Percentiles rank a stretch among this genome's conserved stretches.
Evolutionary conservation across 2,888 invertebrate genomes (phyloP).

Genomic region (Lasioglossum oenotherae): DNA sequence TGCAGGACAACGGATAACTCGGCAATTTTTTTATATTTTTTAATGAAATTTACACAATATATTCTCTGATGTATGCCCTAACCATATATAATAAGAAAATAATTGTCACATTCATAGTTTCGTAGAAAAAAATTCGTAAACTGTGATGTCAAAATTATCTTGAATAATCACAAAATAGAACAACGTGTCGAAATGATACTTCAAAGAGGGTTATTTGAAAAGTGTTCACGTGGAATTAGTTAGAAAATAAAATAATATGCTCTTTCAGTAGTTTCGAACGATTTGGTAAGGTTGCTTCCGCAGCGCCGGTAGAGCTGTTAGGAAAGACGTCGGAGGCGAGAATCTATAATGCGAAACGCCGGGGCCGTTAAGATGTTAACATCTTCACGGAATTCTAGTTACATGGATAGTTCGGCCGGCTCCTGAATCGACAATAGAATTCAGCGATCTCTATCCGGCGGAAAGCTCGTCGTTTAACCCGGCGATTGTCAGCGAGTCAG

Average conservation of each 20-base stretch:
- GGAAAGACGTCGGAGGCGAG: not conserved
- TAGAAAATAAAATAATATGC: not conserved
- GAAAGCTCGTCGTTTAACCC: slow-evolving; percentile 27
- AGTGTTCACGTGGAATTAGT: not conserved
- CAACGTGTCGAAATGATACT: too few species aligned
- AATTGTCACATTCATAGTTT: too few species aligned
- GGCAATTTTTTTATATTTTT: too few species aligned
- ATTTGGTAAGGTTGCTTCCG: too few species aligned
- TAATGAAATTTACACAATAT: too few species aligned
- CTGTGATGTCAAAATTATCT: not conserved
- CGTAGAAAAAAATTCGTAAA: too few species aligned
- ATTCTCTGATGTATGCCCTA: too few species aligned
- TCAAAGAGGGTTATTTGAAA: too few species aligned
- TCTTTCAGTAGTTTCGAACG: not conserved
- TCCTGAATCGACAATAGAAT: not conserved
- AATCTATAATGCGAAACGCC: not conserved
- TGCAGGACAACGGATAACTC: too few species aligned
- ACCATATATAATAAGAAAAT: too few species aligned
- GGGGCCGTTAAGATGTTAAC: not conserved
- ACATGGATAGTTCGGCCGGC: not conserved
- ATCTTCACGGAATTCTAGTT: slow-evolving; percentile 14
- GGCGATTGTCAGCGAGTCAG: slow-evolving; percentile 22
- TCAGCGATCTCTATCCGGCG: slow-evolving; percentile 18
- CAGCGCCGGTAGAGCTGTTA: not conserved
- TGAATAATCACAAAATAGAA: not conserved